Conservation (phyloP, 2,888 invertebrate genomes). For the Pyrochroa serraticornis region DNA sequence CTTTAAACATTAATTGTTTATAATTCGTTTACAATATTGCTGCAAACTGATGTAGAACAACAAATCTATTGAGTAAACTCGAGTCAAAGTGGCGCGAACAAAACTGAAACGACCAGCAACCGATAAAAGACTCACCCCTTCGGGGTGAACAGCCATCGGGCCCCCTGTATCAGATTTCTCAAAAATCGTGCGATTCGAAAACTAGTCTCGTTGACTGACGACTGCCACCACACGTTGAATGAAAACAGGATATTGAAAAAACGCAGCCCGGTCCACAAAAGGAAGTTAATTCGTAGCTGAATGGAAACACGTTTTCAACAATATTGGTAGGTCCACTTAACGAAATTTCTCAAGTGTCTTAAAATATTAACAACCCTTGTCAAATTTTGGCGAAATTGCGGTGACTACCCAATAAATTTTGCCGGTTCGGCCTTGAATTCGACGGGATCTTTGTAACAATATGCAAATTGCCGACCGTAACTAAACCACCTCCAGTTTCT, state of each 20-base stretch:
- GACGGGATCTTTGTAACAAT: neutral
- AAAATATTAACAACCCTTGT: too few relatives aligned
- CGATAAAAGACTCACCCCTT: conserved; percentile 12
- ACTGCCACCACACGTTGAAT: conserved; percentile 18
- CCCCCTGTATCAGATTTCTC: conserved; percentile 27
- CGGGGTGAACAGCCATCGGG: conserved; percentile 1
- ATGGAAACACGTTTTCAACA: conserved; percentile 11
- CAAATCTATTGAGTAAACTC: too few relatives aligned
- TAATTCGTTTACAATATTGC: too few relatives aligned
- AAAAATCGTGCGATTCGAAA: conserved; percentile 23
- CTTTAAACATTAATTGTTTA: too few relatives aligned
- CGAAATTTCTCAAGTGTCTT: too few relatives aligned
- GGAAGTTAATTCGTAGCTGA: conserved; percentile 25
- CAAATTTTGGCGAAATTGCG: too few relatives aligned
- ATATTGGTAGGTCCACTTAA: neutral
- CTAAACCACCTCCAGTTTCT: neutral
- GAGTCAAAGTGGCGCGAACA: too few relatives aligned
- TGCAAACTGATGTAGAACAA: too few relatives aligned
- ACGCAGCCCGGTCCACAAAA: conserved; percentile 17
- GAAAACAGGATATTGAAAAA: conserved; percentile 31
- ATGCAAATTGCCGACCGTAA: conserved; percentile 6
- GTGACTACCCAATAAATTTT: too few relatives aligned
- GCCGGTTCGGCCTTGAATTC: neutral
- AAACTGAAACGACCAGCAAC: neutral
- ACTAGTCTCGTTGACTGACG: conserved; percentile 23